Evolutionary conservation across 2,113 vertebrate species (phyloP).

Genomic region (Macaca fascicularis): T2T-MFA8v1.1 NC_088378.1:77321001-77321500

Average conservation of each 20-base stretch:
- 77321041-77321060: not conserved
- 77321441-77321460: not conserved
- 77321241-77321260: not conserved
- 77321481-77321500: not conserved
- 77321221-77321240: not conserved
- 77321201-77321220: not conserved
- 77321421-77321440: not conserved
- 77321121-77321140: not conserved
- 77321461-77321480: not conserved
- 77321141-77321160: not conserved
- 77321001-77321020: not conserved
- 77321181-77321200: not conserved
- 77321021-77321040: not conserved
- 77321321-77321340: not conserved
- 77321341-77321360: not conserved
- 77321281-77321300: not conserved
- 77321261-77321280: not conserved
- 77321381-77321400: not conserved
- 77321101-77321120: not conserved
- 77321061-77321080: not conserved
- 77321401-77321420: not conserved
- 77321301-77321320: not conserved
- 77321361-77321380: not conserved
- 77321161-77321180: not conserved
- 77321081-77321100: not conserved